Base-by-base conservation (phyloP, 2,888 invertebrate species). In the Caenorhabditis parvicauda region DNA sequence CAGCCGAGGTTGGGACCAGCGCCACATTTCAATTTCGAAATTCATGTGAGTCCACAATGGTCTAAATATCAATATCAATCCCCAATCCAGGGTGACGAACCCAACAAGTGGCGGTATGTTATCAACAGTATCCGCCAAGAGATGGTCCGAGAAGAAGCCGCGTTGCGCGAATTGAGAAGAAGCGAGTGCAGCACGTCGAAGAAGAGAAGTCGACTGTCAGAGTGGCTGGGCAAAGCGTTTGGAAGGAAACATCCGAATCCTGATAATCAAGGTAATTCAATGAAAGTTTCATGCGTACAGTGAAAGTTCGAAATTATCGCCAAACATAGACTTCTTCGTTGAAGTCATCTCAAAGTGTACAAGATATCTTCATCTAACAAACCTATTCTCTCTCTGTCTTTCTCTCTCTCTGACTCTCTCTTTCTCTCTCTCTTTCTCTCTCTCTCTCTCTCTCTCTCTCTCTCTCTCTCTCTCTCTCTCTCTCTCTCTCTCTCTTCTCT, bases 81-180 rank as follows among this genome's bases (percentile, higher is more conserved):
- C 27, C 45, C 22, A 22, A 64, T 66, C 9, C 54, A 70, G 67
- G 72, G 69, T 21, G 72, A 67, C 43, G 69, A 70, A 43, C 64
- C 66, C 6, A 66, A 66, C 46, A 59, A 70, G 22, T 72, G 72
- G 72, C 66, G 70, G 12, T 72, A 68, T 58, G 66, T 68, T 25
- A 66, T 72, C 56, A 70, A 68, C 50, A 56, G 56, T 25, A 65
- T 72, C 49, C 64, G 72, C 1, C 70, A 67, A 39, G 68, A 67
- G 25, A 60, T 72, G 64, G 62, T 59, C 48, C 59, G 69, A 24
- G 72, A 72, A 43, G 72, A 72, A 52, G 66, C 64, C 2, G 64
- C 64, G 29, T 48, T 69, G 9, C 52, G 64, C 19, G 66, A 66
- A 32, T 47, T 63, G 2, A 41, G 58, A 19, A 56, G 63, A 24